phyloP scores from a whole-genome alignment of 2,797 vertebrate species.

The Orientallactaga sibirica region DNA sequence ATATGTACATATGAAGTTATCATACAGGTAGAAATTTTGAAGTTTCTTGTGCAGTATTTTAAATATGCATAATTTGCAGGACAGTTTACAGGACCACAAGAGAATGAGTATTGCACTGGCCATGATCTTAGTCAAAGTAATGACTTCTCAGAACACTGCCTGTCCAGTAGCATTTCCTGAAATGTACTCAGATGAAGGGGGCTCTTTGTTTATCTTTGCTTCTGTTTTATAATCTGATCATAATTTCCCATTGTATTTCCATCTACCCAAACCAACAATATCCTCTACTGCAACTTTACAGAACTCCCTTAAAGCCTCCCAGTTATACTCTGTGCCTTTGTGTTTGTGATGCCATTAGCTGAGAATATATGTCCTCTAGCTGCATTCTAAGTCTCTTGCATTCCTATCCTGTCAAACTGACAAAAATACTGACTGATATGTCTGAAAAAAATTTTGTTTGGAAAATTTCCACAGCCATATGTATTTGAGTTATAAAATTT shows the following conservation, averaged over 20 bases:
- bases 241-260: background rate
- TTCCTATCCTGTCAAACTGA: slow-evolving; percentile 7
- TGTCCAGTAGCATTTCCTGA: slow-evolving; percentile 5
- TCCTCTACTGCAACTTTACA: background rate
- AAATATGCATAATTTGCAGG: background rate
- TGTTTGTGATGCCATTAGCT: background rate
- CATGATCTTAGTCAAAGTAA: background rate
- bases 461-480: slow-evolving; percentile 43
- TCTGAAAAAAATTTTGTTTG: background rate
- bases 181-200: background rate
- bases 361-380: background rate
- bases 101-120: background rate
- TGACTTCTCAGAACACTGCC: background rate
- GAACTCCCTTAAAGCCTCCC: background rate
- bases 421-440: background rate
- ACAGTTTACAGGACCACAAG: background rate
- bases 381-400: slow-evolving; percentile 3
- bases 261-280: background rate
- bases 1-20: background rate
- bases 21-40: background rate
- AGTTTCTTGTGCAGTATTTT: background rate
- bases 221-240: background rate
- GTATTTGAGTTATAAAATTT: slow-evolving; percentile 53
- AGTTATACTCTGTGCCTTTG: background rate
- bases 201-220: slow-evolving; percentile 55